These are phyloP conservation scores for Ips nitidus DNA, from an alignment of 1,140 invertebrate genomes.

Conservation along the genomic window DNA sequence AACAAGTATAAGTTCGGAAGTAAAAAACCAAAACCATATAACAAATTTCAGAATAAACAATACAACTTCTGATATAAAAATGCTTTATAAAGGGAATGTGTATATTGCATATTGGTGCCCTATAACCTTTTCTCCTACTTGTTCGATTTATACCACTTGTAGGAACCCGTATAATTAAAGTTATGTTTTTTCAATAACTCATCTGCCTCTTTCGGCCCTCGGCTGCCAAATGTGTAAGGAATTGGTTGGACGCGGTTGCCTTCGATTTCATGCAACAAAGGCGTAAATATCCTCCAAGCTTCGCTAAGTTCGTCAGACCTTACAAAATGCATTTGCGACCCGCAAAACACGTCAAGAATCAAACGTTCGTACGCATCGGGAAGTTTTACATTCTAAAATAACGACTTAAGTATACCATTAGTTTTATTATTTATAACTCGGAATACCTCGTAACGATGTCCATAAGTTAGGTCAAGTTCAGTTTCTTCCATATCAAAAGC, in stretches of 20 bases:
- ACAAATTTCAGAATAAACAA: constrained; percentile 22
- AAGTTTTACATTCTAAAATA: constrained; percentile 71
- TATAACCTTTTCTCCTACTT: constrained; percentile 18
- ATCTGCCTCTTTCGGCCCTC: constrained; percentile 90
- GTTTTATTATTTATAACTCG: neutral
- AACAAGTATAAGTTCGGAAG: neutral
- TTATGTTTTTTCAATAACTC: constrained; percentile 74
- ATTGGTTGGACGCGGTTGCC: constrained; percentile 74
- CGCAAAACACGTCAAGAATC: constrained; percentile 96
- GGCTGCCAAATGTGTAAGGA: constrained; percentile 82
- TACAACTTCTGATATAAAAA: constrained; percentile 4
- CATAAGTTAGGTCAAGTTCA: constrained; percentile 96
- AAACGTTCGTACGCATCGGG: constrained; percentile 98
- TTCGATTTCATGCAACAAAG: constrained; percentile 88
- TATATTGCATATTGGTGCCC: constrained; percentile 1
- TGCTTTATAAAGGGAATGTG: constrained; percentile 18
- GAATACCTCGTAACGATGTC: constrained; percentile 80
- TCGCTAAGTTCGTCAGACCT: constrained; percentile 94
- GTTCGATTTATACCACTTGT: constrained; percentile 74
- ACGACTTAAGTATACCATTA: constrained; percentile 1
- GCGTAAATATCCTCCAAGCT: constrained; percentile 99
- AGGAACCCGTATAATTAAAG: constrained; percentile 94
- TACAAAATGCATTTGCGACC: constrained; percentile 99
- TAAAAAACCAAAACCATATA: constrained; percentile 21
- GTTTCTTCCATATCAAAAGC: constrained; percentile 97